Percentiles rank a stretch among this genome's conserved stretches.
Conservation (phyloP, 2,113 vertebrate species). For the Origma solitaria region DNA sequence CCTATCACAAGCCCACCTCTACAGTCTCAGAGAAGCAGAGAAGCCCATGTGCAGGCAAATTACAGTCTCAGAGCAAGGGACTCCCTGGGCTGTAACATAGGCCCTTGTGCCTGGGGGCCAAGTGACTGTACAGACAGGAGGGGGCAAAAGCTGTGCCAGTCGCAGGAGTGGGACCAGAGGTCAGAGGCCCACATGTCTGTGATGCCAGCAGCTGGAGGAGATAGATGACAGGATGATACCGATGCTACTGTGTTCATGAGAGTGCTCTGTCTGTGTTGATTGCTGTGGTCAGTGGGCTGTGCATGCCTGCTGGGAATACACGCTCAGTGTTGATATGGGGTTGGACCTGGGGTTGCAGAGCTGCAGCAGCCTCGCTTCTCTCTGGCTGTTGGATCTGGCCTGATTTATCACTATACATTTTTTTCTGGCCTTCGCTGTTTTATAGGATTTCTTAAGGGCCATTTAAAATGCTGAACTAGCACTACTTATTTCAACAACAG, state of each 20-base stretch:
- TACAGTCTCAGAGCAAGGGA: background rate
- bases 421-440: background rate
- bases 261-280: background rate
- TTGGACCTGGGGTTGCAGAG: background rate
- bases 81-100: background rate
- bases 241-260: background rate
- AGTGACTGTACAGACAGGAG: rapidly evolving
- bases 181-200: rapidly evolving
- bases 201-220: background rate
- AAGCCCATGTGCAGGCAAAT: background rate
- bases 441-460: background rate
- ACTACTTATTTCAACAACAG: background rate
- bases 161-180: too few species aligned
- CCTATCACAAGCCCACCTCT: background rate
- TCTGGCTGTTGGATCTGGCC: background rate
- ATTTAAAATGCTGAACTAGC: background rate
- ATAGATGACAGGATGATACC: background rate
- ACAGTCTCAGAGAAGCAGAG: background rate
- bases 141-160: background rate
- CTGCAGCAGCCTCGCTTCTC: background rate
- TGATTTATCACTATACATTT: background rate
- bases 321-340: rapidly evolving
- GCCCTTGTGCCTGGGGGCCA: background rate
- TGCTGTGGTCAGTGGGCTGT: background rate
- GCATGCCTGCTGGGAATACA: background rate